Evolutionary conservation across 2,113 vertebrate genomes (phyloP), one percentile per base, ranked within the genome.

Genomic region (Callionymus lyra): DNA sequence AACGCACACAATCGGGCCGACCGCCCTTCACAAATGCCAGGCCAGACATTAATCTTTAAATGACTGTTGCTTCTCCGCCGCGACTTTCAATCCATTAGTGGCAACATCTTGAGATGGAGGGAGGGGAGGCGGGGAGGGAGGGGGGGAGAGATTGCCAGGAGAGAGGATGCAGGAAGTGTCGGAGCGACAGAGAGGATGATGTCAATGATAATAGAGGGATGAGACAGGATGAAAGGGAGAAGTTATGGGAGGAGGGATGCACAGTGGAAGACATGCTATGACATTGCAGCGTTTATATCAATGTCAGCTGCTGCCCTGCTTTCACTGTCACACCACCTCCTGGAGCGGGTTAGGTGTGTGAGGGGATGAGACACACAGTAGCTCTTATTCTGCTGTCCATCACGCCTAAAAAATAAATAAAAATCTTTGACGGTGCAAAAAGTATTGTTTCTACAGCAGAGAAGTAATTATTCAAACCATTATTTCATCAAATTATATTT

Each of bases 21-120:
- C 65, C 68, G 74, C 76, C 81, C 80, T 83, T 85, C 76, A 83
- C 59, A n/a, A 81, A 80, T 72, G 74, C 70, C 57, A 56, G 54
- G 66, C 53, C 68, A 68, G 70, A 72, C 70, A 82, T 82, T 81
- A 76, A 81, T 86, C 81, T 84, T 82, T 81, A 82, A 80, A 82
- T 80, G 78, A 74, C 74, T 81, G 72, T 79, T 72, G 74, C 65
- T 69, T 82, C 78, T 77, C 72, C 69, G 51, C 53, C 65, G 76
- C 79, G 74, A 78, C 72, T 80, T 79, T 67, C 70, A 83, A 78
- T 82, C 72, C 70, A 84, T 86, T 81, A 83, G 72, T 59, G 63
- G 64, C 59, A 44, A 61, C 60, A 33, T 76, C 69, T 68, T 67
- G 70, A 68, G 69, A 80, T 72, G 62, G 57, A 59, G 70, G 50